A percentile compares a stretch with the other conserved stretches of the same genome.
phyloP scores from a whole-genome alignment of 2,113 vertebrate species.

The Bettongia penicillata region DNA sequence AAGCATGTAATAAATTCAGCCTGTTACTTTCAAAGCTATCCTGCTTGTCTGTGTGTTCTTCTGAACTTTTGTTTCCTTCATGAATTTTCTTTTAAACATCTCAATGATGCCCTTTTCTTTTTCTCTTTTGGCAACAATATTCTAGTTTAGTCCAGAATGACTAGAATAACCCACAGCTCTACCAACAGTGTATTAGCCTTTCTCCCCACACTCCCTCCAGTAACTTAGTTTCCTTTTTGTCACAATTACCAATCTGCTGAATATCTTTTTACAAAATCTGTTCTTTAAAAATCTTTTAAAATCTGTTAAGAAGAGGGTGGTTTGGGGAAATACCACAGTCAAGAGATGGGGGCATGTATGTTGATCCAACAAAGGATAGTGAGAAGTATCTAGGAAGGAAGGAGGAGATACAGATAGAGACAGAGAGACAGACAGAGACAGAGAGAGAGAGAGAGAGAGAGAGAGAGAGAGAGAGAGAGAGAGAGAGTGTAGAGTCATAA shows the following conservation, averaged over 20 bases:
- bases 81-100: neutral
- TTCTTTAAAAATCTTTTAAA: no score
- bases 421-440: neutral
- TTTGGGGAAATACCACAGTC: neutral
- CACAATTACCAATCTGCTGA: neutral
- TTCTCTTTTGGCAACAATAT: neutral
- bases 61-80: neutral
- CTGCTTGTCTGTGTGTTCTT: neutral
- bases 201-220: neutral
- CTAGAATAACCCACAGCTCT: neutral
- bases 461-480: no score
- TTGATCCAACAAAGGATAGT: neutral
- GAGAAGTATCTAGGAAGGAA: neutral
- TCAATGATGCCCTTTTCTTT: neutral
- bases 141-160: neutral
- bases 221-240: neutral
- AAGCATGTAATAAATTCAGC: neutral
- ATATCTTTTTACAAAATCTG: neutral
- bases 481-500: neutral
- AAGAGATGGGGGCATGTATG: neutral
- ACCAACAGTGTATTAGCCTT: neutral
- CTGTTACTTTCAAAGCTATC: neutral
- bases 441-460: no score
- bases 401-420: neutral
- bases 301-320: neutral